Base-by-base conservation (phyloP, 2,113 vertebrate species). In the Nerophis lumbriciformis region DNA sequence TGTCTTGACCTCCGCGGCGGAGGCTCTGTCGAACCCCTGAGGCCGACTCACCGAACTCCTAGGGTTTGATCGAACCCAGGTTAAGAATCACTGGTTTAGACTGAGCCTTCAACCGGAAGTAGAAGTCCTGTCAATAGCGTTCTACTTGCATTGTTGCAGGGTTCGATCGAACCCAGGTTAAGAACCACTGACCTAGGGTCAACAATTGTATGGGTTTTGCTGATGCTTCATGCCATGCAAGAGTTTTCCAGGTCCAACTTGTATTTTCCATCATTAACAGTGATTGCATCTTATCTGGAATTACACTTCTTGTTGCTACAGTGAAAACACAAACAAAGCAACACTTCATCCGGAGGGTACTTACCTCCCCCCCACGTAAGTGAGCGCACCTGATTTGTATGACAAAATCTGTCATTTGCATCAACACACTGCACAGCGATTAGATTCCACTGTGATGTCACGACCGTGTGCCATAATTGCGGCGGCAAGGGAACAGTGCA, bases 241-340 rank as follows among this genome's bases (percentile, higher is more conserved):
- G n/a, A 44, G 55, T 44, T 44, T 44, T 42, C n/a, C 55, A 19
- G 55, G 42, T 44, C 44, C 55, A 11, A 57, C 10, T 10, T 13
- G 39, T 42, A 21, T 57, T 57, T 57, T 57, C 55, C 55, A 57
- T 45, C 55, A 57, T 57, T 56, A 56, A 39, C 21, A 44, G 55
- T 16, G 39, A 57, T 57, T 57, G 38, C 55, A 57, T 57, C 55
- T 57, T 44, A 57, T 57, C 55, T 57, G 38, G 35, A 54, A 16
- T 57, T 57, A 44, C n/a, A 44, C 55, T n/a, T 44, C 55, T 45
- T 44, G 38, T 57, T 57, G 37, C 55, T 57, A 44, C 55, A 21
- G 38, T 19, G 16, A 13, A 44, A 16, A 57, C n/a, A 21, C 39
- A 57, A 57, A 57, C 38, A 57, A 57, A 44, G 55, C 39, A 44